These are phyloP conservation scores for Tenthredo distinguenda DNA, from an alignment of 2,888 invertebrate species.

Conservation along the genomic window DNA sequence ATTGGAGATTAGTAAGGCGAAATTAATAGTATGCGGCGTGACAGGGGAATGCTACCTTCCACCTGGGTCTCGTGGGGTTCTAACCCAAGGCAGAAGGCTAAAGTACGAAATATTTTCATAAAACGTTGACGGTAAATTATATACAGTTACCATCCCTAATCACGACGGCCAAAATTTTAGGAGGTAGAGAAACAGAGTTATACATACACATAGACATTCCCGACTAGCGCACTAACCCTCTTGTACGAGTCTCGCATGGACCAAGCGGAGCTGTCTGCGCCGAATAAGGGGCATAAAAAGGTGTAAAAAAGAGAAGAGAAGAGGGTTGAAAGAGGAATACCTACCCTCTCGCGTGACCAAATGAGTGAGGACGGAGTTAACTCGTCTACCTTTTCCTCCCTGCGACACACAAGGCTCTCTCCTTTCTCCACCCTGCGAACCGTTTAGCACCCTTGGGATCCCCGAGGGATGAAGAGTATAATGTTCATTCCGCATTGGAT, in stretches of 20 bases:
- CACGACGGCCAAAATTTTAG: neutral
- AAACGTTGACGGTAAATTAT: conserved; percentile 47
- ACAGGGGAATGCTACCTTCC: conserved; percentile 66
- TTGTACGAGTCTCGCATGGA: neutral
- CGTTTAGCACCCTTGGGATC: conserved; percentile 31
- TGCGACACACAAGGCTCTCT: conserved; percentile 53
- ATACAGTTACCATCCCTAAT: conserved; percentile 18
- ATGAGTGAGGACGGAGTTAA: conserved; percentile 30
- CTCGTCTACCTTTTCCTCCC: conserved; percentile 28
- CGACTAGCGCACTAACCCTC: neutral
- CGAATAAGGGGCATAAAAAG: conserved; percentile 44
- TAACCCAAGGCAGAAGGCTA: neutral
- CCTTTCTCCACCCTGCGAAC: conserved; percentile 36
- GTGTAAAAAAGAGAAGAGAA: conserved; percentile 44
- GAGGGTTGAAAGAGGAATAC: conserved; percentile 45
- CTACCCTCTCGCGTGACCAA: conserved; percentile 35
- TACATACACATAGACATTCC: neutral
- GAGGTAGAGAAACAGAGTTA: neutral
- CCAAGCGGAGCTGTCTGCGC: neutral
- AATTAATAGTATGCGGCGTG: conserved; percentile 71
- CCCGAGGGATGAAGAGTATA: neutral
- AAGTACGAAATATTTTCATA: conserved; percentile 50
- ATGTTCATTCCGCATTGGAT: neutral
- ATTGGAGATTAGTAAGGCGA: conserved; percentile 73
- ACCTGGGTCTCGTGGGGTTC: conserved; percentile 62